Evolutionary conservation across 2,113 vertebrate species (phyloP).

Genomic region (Fregetta grallaria): DNA sequence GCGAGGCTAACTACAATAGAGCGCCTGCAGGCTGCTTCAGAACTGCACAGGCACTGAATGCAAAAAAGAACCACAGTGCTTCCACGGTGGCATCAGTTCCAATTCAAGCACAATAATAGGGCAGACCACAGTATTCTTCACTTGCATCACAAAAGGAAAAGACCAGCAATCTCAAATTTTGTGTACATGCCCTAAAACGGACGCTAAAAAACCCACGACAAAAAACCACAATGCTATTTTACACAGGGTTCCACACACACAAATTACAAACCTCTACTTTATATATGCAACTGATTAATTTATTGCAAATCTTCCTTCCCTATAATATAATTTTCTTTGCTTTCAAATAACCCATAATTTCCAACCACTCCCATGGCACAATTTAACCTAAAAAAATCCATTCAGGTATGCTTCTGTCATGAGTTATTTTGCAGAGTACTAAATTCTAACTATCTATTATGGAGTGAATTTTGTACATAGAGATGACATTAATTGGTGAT

Average conservation of each 20-base stretch:
- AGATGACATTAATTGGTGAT: neutral
- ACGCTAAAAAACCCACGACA: neutral
- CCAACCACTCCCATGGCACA: neutral
- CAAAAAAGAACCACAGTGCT: constrained; percentile 50
- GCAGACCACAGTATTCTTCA: constrained; percentile 33
- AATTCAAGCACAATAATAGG: constrained; percentile 60
- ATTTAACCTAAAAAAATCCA: constrained; percentile 43
- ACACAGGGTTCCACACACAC: neutral
- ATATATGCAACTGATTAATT: neutral
- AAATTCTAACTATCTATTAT: neutral
- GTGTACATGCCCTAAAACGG: neutral
- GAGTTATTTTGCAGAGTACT: neutral
- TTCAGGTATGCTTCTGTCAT: neutral
- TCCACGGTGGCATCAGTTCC: constrained; percentile 30
- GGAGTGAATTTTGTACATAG: neutral
- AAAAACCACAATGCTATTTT: neutral
- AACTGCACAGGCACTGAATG: constrained; percentile 56
- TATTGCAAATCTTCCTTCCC: neutral
- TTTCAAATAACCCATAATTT: constrained; percentile 43
- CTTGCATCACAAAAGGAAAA: constrained; percentile 51
- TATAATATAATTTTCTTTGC: neutral
- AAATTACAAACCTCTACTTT: neutral
- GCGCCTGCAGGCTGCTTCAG: constrained; percentile 58
- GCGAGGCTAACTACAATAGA: constrained; percentile 35
- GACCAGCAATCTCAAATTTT: constrained; percentile 21